Conservation (phyloP, 2,888 invertebrate genomes). For the Pseudococcus jackbeardsleyi region DNA sequence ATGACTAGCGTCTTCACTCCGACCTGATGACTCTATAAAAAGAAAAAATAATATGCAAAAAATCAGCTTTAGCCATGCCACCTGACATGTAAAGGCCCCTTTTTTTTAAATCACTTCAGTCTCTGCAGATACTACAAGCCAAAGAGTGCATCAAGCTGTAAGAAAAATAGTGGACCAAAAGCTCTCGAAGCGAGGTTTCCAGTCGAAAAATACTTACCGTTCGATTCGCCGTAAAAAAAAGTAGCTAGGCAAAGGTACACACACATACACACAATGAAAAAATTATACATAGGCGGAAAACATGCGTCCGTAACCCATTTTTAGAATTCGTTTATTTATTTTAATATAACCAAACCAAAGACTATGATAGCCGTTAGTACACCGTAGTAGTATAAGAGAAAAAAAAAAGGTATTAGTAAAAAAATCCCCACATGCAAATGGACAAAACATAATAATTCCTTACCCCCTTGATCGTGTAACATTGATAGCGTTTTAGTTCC, state of each 20-base stretch:
- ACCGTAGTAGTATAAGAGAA: slow-evolving; percentile 34
- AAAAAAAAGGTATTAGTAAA: slow-evolving; percentile 39
- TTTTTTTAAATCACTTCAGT: slow-evolving; percentile 26
- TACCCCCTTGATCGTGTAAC: slow-evolving; percentile 95
- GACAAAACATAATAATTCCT: slow-evolving; percentile 71
- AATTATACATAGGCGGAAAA: not conserved
- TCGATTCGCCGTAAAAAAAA: not conserved
- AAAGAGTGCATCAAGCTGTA: slow-evolving; percentile 13
- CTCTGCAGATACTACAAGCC: not conserved
- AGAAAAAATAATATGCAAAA: slow-evolving; percentile 68
- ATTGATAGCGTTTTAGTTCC: slow-evolving; percentile 91
- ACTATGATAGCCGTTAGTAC: slow-evolving; percentile 51
- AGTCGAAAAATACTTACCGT: slow-evolving; percentile 9
- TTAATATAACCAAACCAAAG: slow-evolving; percentile 32
- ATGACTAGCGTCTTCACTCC: slow-evolving; percentile 99
- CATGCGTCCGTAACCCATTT: slow-evolving; percentile 32
- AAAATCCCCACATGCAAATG: slow-evolving; percentile 60
- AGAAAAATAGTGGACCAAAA: not conserved
- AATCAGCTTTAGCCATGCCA: slow-evolving; percentile 60
- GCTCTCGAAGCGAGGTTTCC: slow-evolving; percentile 27
- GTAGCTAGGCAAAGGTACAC: not conserved
- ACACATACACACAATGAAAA: slow-evolving; percentile 26
- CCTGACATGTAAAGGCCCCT: slow-evolving; percentile 51
- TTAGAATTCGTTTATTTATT: not conserved
- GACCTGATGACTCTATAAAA: slow-evolving; percentile 96